Conservation (phyloP, 2,113 vertebrate genomes). For the Verasper variegatus region DNA sequence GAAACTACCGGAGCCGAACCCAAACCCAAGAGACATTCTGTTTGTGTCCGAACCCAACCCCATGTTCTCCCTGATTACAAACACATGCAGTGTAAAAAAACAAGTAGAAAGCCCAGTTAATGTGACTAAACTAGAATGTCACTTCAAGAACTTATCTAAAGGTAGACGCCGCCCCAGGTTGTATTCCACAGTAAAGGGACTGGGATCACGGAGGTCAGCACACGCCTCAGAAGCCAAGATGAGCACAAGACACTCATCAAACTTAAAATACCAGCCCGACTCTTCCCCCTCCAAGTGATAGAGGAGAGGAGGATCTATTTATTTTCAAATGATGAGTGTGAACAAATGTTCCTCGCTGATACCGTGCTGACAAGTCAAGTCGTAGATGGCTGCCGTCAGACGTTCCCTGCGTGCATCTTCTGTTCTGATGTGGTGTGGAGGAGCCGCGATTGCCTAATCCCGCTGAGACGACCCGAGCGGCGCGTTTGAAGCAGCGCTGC, state of each 20-base stretch:
- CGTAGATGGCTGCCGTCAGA: slow-evolving; percentile 28
- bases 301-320: slow-evolving; percentile 50
- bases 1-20: no score
- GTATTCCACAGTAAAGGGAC: not conserved
- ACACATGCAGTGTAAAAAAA: no score
- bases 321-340: slow-evolving; percentile 66
- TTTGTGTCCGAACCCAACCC: no score
- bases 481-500: slow-evolving; percentile 32
- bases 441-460: slow-evolving; percentile 44
- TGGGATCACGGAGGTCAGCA: not conserved
- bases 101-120: no score
- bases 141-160: not conserved
- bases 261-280: slow-evolving; percentile 35
- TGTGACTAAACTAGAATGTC: no score
- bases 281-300: slow-evolving; percentile 20
- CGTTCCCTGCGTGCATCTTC: slow-evolving; percentile 22
- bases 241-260: slow-evolving; percentile 38
- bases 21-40: no score
- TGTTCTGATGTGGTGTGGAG: not conserved
- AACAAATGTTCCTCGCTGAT: slow-evolving; percentile 48
- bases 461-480: slow-evolving; percentile 22
- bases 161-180: slow-evolving; percentile 11
- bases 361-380: slow-evolving; percentile 64
- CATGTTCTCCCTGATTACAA: no score
- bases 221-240: slow-evolving; percentile 26